phyloP scores from a whole-genome alignment of 2,113 vertebrate species.

The Loxodonta africana region DNA sequence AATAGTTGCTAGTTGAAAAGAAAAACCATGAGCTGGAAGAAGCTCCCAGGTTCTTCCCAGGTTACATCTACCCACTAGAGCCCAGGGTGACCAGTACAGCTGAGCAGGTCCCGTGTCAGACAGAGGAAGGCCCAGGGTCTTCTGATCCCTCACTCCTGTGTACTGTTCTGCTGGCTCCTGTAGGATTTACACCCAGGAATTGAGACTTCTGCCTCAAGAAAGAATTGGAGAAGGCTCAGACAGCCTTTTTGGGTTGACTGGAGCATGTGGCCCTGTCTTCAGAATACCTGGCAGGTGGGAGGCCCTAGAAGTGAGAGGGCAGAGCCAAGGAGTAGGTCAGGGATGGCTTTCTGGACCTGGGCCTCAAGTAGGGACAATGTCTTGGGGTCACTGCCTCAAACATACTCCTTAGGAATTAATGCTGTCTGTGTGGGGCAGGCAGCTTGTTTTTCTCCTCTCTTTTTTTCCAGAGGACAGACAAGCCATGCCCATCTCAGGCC shows the following conservation, averaged over 20 bases:
- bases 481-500: background rate
- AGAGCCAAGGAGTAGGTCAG: background rate
- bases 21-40: background rate
- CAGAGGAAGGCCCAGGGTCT: background rate
- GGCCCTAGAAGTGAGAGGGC: accelerated
- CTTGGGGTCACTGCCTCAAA: background rate
- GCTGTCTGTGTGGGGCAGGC: accelerated
- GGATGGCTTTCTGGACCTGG: background rate
- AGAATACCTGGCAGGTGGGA: accelerated
- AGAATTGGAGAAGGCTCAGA: background rate
- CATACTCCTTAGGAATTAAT: background rate
- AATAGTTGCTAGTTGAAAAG: background rate
- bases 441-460: background rate
- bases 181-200: background rate
- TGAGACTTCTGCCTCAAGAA: background rate
- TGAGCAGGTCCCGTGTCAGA: no score
- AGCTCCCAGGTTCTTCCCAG: background rate
- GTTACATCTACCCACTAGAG: background rate
- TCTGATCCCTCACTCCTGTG: accelerated
- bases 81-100: accelerated
- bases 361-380: accelerated
- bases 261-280: background rate
- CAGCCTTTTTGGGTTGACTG: background rate
- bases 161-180: accelerated
- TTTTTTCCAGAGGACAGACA: background rate